Evolutionary conservation across 2,888 invertebrate species (phyloP), one percentile per base, ranked within the genome.

Genomic region (Diploptera punctata): DNA sequence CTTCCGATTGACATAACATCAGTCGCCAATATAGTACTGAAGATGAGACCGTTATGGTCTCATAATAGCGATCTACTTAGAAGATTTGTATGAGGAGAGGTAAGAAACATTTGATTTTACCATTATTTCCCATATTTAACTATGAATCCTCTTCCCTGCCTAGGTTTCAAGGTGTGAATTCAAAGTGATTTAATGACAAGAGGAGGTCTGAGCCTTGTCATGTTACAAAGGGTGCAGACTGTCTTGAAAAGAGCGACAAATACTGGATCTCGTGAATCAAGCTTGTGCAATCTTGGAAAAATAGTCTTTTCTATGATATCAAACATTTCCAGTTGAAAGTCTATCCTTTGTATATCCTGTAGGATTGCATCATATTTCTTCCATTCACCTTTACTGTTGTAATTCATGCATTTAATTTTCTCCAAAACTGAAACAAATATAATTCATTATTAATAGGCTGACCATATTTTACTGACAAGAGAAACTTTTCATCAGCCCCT

Each of bases 311-410:
- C 29, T 3, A 72, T 10, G 3, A 72, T n/a, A 19, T 67, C 47
- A 44, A 68, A 31, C 19, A 72, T 2, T 44, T 68, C 47, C 9
- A 38, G 19, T 44, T 72, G 72, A 44, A 68, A 47, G 24, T 72
- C 68, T n/a, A 31, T 16, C 26, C 31, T 72, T 67, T 72, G 72
- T 44, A 68, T 68, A 18, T 57, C 47, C 29, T 72, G 72, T 26
- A 72, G n/a, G 24, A 54, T 72, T 7, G 16, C 44, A 1, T 60
- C 44, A 60, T 68, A 68, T 26, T 33, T 21, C 19, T 60, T 57
- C 44, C 67, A 57, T 31, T 68, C 44, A 33, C 5, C 43, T 47
- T 47, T 61, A 47, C 47, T 68, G 47, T 60, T 68, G 44, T 72
- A 72, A 1, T 49, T 54, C 16, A 72, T 68, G 31, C 31, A 68